Evolutionary conservation across 2,113 vertebrate species (phyloP), one percentile per base, ranked within the genome.

Genomic region (Zootoca vivipara): DNA sequence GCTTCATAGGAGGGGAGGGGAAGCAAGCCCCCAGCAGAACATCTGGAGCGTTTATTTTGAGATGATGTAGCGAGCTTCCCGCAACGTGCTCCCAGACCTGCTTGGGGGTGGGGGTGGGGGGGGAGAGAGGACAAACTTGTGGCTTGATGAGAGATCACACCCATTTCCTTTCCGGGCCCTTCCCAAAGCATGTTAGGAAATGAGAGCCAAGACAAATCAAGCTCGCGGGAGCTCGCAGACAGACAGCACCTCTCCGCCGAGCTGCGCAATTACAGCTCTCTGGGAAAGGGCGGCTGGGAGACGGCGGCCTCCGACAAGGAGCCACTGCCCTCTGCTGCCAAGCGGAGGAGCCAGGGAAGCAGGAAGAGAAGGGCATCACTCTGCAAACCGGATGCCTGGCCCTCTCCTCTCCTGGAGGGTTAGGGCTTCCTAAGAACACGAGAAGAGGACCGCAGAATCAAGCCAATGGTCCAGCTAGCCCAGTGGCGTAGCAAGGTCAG

Each of bases 151-250:
- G 91, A 92, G 93, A 86, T 95, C 94, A 97, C 98, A 98, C 98
- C 98, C 98, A 98, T 98, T 98, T 98, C 98, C 98, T 98, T 97
- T 97, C 97, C 96, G 97, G 97, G 98, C 98, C 98, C 98, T 98
- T 98, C 98, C 98, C 98, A 98, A 67, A 97, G 97, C 98, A 98
- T 97, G 98, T 96, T 96, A 98, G 96, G 72, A 96, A 95, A 94
- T 82, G 92, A 96, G 91, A 97, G 98, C 98, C 98, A 98, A 98
- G 95, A 97, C 96, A 98, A 95, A 98, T 97, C 94, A 95, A 85
- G 95, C 95, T 87, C 96, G 96, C 94, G 89, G 95, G 96, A 96
- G 96, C 96, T 95, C 91, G 93, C 96, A 96, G 96, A 97, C 96
- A 95, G 93, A 96, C 94, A 92, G 95, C 93, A 86, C 22, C 94